Evolutionary conservation across 2,888 invertebrate genomes (phyloP).

Genomic region (Parthenolecanium corni): DNA sequence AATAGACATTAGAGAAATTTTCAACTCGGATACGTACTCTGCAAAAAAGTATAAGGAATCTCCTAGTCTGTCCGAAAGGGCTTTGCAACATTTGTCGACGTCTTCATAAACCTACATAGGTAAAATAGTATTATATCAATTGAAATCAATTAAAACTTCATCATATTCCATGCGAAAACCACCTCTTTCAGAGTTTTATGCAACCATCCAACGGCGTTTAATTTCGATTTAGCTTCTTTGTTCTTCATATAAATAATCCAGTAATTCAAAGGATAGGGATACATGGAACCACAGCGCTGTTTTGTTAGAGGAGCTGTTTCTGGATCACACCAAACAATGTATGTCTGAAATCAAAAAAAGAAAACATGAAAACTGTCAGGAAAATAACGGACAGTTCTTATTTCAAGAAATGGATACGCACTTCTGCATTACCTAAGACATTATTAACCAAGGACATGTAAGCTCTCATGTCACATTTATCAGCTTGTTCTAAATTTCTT

Average conservation of each 20-base stretch:
- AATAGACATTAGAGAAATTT: no score
- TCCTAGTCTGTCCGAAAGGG: constrained; percentile 71
- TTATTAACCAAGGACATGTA: constrained; percentile 83
- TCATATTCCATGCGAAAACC: neutral
- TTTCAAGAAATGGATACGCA: constrained; percentile 38
- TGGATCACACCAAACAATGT: constrained; percentile 72
- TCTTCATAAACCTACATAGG: constrained; percentile 43
- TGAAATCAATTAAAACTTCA: neutral
- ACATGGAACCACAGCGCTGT: constrained; percentile 73
- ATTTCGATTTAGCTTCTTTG: constrained; percentile 52
- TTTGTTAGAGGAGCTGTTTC: constrained; percentile 73
- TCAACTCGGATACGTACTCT: no score
- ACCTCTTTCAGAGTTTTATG: constrained; percentile 68
- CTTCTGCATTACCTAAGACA: constrained; percentile 83
- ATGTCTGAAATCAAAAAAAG: constrained; percentile 46
- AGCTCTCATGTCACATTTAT: constrained; percentile 79
- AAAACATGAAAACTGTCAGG: constrained; percentile 7
- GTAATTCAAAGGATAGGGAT: constrained; percentile 83
- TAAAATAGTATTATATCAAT: neutral
- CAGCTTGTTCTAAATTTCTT: constrained; percentile 10
- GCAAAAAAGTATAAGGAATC: constrained; percentile 69
- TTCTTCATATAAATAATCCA: constrained; percentile 69
- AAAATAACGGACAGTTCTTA: neutral
- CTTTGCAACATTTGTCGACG: constrained; percentile 76
- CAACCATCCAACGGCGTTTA: constrained; percentile 72